phyloP scores from a whole-genome alignment of 92 coral and sea anemone species.

The Siderastrea siderea region DNA sequence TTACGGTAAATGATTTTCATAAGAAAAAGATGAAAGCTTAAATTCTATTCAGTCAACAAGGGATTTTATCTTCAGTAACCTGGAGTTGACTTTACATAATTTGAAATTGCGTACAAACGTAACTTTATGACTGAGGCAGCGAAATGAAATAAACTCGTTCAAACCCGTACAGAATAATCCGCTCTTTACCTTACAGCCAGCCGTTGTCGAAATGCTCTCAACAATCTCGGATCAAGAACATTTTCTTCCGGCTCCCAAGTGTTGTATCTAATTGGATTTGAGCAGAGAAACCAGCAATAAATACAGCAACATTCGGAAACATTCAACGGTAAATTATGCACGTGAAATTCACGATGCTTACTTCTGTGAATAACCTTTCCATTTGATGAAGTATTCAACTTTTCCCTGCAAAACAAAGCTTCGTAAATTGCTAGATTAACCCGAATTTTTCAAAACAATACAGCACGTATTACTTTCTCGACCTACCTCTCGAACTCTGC shows the following conservation, averaged over 20 bases:
- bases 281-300: slow-evolving; percentile 17
- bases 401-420: slow-evolving; percentile 85
- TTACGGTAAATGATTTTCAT: slow-evolving; percentile 13
- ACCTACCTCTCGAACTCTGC: slow-evolving; percentile 93
- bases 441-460: slow-evolving; percentile 3
- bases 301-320: slow-evolving; percentile 13
- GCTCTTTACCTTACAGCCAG: slow-evolving; percentile 60
- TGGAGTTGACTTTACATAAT: neutral
- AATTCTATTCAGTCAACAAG: neutral
- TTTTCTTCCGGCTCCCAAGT: slow-evolving; percentile 99
- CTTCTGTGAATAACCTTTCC: slow-evolving; percentile 99
- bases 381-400: slow-evolving; percentile 96
- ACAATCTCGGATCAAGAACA: slow-evolving; percentile 92
- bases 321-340: slow-evolving; percentile 17
- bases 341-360: slow-evolving; percentile 62
- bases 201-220: slow-evolving; percentile 88
- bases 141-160: slow-evolving; percentile 10
- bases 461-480: slow-evolving; percentile 1
- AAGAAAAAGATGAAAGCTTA: neutral
- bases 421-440: slow-evolving; percentile 20
- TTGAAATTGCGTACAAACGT: neutral
- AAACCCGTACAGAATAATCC: neutral
- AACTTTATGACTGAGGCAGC: neutral
- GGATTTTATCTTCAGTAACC: neutral
- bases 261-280: slow-evolving; percentile 79